Evolutionary conservation across 35 echinoderm and acorn worm genomes (phyloP), one percentile per base, ranked within the genome.

Genomic region (Patiria miniata): DNA sequence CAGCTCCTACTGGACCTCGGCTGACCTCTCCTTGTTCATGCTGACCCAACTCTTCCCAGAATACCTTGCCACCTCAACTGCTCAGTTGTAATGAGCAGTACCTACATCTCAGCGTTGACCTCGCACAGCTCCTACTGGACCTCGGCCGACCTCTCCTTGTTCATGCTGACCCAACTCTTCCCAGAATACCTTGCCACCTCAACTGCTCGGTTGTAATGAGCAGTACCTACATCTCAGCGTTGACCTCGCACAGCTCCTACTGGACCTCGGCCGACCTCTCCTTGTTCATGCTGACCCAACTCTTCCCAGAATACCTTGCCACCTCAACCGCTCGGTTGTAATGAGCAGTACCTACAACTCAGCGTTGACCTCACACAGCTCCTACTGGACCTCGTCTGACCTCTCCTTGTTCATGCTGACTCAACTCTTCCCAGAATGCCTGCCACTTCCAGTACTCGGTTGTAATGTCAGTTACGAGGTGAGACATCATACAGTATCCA

Each of bases 71-170:
- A n/a, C n/a, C 90, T 26, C n/a, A n/a, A n/a, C n/a, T n/a, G n/a
- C n/a, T n/a, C n/a, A n/a, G n/a, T n/a, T n/a, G n/a, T n/a, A n/a
- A 65, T 93, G 33, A 57, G 83, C 5, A 97, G 91, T 44, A 59
- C 82, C 2, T 97, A 97, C 61, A 73, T 93, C 32, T 93, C 95
- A 69, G 95, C 95, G 4, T 73, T 97, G 22, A 97, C 95, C 8
- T 97, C 95, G 2, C 91, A 97, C 76, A 97, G 87, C 3, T 89
- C 91, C 0, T 97, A 97, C 78, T 97, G 94, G 94, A 52, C 91
- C 10, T 90, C 94, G 6, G 37, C 65, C 37, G 94, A 97, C 55
- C 65, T 97, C 1, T 87, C 57, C 3, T 78, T 97, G 6, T 97
- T 97, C 39, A 51, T 97, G 9, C 51, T 97, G 34, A 85, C 87